Conservation (phyloP, 2,797 vertebrate genomes). For the Loris lydekkerianus region DNA sequence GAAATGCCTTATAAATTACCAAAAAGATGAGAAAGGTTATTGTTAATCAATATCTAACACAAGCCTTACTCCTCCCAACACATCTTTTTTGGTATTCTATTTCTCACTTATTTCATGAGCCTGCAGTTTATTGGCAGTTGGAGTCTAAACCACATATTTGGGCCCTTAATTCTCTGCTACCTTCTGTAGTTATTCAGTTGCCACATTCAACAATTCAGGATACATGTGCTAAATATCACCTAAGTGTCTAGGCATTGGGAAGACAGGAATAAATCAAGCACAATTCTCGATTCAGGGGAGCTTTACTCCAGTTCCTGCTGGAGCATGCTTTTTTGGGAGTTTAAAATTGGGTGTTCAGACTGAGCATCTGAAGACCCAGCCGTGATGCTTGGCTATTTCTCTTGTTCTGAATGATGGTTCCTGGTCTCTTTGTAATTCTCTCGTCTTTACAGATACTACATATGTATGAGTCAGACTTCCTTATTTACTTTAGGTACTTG, state of each 20-base stretch:
- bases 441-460: not conserved
- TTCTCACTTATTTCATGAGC: not conserved
- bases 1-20: slow-evolving; percentile 42
- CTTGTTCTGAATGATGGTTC: not conserved
- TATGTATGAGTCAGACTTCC: not conserved
- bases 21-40: slow-evolving; percentile 43
- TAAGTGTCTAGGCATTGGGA: not conserved
- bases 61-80: not conserved
- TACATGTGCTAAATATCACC: not conserved
- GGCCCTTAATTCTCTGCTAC: not conserved
- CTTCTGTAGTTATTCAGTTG: not conserved
- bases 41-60: slow-evolving; percentile 49
- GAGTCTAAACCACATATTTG: slow-evolving; percentile 14
- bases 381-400: not conserved
- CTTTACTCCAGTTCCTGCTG: not conserved
- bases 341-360: slow-evolving; percentile 53
- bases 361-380: not conserved
- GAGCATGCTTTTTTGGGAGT: not conserved
- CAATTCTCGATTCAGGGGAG: not conserved
- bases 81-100: not conserved
- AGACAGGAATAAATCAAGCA: slow-evolving; percentile 39
- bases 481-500: slow-evolving; percentile 15
- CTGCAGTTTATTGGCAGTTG: slow-evolving; percentile 39
- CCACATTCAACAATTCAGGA: not conserved
- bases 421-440: not conserved